Evolutionary conservation across 2,797 vertebrate genomes (phyloP), one percentile per base, ranked within the genome.

Genomic region (Xiphophorus birchmanni): DNA sequence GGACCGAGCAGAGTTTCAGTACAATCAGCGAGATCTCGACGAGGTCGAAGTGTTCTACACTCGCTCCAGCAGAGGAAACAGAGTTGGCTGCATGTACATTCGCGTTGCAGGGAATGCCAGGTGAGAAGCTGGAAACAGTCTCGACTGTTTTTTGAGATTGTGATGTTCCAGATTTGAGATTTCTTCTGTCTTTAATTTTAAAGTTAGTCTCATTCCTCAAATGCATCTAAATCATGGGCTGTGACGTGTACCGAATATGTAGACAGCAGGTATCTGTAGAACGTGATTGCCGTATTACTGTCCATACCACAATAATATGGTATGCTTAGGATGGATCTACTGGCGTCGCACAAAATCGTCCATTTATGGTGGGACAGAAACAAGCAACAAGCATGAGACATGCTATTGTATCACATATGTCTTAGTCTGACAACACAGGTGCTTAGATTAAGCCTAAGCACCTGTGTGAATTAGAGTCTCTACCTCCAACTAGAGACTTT

Each of bases 1-100:
- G 0, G 98, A 99, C 75, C 93, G 97, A 26, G 97, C 98, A 0
- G 98, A 99, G 92, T 99, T 98, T 93, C 98, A 99, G 95, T 99
- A 99, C 26, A 92, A 96, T 32, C 98, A 98, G 91, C 94, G 97
- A 40, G 98, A 99, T 83, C 95, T 99, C 88, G 98, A 99, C 87
- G 96, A 93, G 77, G 96, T 96, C 0, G 98, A 99, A 90, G 98
- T 99, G 88, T 98, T 98, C 60, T 87, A 98, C 86, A 97, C 98
- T 76, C 97, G 97, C 80, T 99, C 97, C 84, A 96, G 94, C 86
- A 96, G 98, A 2, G 98, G 98, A 29, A 99, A 97, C 94, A 91
- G 94, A 17, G 89, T 99, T 0, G 95, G 97, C 84, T 99, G 98
- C 93, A 99, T 99, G 98, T 99, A 98, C 18, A 97, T 99, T 86